Evolutionary conservation across 1,140 invertebrate species (phyloP), one percentile per base, ranked within the genome.

Genomic region (Trichoplusia ni): DNA sequence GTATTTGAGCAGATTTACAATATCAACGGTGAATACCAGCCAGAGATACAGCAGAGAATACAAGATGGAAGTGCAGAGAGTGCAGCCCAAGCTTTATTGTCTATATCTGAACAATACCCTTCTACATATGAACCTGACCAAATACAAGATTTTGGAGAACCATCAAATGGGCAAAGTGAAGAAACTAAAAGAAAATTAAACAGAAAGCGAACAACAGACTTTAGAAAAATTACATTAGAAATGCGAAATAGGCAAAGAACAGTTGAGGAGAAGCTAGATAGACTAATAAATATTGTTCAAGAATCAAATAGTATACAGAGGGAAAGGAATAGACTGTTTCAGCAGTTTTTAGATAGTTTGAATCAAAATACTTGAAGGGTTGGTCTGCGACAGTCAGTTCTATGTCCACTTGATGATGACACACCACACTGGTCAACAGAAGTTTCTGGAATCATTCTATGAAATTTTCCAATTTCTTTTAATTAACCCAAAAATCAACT

Each of bases 241-340:
- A 82, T 90, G 73, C 79, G 82, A 58, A 86, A 90, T 40, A 71
- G 88, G 19, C 88, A 90, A 54, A 77, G 69, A 49, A 64, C 75
- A 29, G 84, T 90, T 0, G 88, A 90, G 68, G 81, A 84, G 40
- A 90, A 90, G 49, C 74, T 90, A 76, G 88, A 90, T 80, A 88
- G 78, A 18, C 65, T 90, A 66, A 86, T 90, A 47, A 82, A 77
- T 78, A 89, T 89, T 60, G 86, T 90, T 7, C 80, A 90, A 73
- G 86, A 90, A 67, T 90, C 88, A 49, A 90, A 90, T 49, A 81
- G 59, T 58, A 90, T 90, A 56, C 86, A 90, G 64, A 79, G 72
- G 54, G 86, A 90, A 64, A 70, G 88, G 42, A 89, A 90, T 69
- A 80, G 68, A 66, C 38, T 90, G 6, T 90, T 90, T 72, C 72